Percentiles rank a stretch among this genome's conserved stretches.
Conservation (phyloP, 2,797 vertebrate species). For the Siniperca obscura region DNA sequence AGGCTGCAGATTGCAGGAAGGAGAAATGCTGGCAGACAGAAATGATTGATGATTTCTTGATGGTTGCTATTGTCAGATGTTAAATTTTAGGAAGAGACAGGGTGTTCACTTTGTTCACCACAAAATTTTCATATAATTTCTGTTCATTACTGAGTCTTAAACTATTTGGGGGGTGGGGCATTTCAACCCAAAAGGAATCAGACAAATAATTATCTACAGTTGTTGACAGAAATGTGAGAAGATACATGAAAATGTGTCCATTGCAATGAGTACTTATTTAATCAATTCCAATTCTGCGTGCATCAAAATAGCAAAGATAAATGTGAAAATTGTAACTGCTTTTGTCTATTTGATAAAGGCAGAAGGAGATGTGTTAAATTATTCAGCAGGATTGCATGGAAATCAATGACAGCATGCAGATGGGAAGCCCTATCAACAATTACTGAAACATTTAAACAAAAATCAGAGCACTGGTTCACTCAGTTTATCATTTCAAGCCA, state of each 20-base stretch:
- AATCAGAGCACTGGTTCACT: background rate
- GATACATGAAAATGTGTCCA: background rate
- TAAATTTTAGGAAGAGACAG: background rate
- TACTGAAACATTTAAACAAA: background rate
- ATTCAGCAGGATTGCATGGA: background rate
- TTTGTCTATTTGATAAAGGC: background rate
- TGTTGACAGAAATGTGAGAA: background rate
- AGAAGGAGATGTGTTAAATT: background rate
- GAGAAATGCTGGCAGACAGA: background rate
- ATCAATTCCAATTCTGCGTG: background rate
- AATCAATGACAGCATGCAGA: background rate
- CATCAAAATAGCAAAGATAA: background rate
- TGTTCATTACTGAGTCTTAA: background rate
- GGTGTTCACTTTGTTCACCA: background rate
- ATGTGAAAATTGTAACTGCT: background rate
- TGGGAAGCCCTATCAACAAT: too few relatives aligned
- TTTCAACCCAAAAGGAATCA: background rate
- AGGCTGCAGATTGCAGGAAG: constrained; percentile 37
- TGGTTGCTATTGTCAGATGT: constrained; percentile 26
- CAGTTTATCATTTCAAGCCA: background rate
- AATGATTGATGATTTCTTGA: constrained; percentile 26
- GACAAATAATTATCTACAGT: background rate
- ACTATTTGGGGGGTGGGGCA: background rate
- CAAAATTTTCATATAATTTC: background rate
- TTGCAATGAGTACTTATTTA: background rate